phyloP scores from a whole-genome alignment of 2,888 invertebrate species.

The Idaea dimidiata region DNA sequence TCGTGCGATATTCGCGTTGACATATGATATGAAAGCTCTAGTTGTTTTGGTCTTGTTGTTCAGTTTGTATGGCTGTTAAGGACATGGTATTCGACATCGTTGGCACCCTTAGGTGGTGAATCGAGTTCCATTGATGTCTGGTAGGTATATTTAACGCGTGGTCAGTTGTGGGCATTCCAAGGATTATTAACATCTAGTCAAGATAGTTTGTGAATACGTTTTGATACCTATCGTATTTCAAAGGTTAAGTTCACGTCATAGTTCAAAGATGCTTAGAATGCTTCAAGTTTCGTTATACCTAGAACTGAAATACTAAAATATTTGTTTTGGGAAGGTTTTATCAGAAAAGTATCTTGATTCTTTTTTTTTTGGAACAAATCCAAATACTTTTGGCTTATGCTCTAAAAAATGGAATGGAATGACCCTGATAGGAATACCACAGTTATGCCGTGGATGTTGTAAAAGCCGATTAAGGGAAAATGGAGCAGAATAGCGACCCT shows the following conservation, averaged over 20 bases:
- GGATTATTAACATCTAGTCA: neutral
- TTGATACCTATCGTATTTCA: slow-evolving; percentile 3
- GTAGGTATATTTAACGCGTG: slow-evolving; percentile 16
- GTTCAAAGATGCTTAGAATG: neutral
- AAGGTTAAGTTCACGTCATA: neutral
- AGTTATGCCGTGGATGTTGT: too few species aligned
- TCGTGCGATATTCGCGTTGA: slow-evolving; percentile 19
- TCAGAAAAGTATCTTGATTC: neutral
- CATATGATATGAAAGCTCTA: slow-evolving; percentile 28
- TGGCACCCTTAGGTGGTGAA: slow-evolving; percentile 38
- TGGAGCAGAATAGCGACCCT: too few species aligned
- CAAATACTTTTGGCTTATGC: neutral
- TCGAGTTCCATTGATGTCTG: slow-evolving; percentile 43
- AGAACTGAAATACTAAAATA: neutral
- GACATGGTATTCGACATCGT: slow-evolving; percentile 43
- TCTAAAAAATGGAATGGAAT: too few species aligned
- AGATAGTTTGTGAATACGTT: slow-evolving; percentile 4
- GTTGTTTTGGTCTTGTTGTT: slow-evolving; percentile 39
- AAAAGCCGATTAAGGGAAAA: too few species aligned
- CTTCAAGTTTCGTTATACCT: neutral
- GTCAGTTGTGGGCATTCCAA: slow-evolving; percentile 6
- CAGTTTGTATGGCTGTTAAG: slow-evolving; percentile 46
- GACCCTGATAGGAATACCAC: too few species aligned
- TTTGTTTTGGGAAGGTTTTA: neutral
- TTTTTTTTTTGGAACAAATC: neutral